These are phyloP conservation scores for Lithophane leautieri DNA, from an alignment of 2,888 invertebrate species.

Conservation along the genomic window DNA sequence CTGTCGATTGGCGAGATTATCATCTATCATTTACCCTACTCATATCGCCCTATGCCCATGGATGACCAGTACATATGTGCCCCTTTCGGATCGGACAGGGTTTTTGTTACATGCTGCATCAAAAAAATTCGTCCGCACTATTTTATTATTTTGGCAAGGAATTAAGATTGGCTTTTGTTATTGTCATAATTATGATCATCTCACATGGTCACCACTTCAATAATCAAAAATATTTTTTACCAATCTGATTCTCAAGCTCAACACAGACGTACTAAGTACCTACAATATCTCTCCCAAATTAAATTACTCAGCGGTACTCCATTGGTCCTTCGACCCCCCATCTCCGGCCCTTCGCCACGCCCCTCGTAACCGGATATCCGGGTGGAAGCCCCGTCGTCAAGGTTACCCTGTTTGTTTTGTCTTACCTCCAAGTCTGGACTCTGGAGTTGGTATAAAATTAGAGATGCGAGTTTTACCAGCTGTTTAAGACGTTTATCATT, in stretches of 20 bases:
- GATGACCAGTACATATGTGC: too few species aligned
- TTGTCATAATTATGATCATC: too few species aligned
- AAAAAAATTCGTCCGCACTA: too few species aligned
- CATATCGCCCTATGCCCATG: too few species aligned
- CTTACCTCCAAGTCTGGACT: slow-evolving; percentile 22
- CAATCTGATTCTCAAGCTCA: neutral
- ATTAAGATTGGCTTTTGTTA: too few species aligned
- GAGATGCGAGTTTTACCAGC: neutral
- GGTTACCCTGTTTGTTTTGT: slow-evolving; percentile 62
- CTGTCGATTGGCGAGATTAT: too few species aligned
- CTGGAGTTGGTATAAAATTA: neutral
- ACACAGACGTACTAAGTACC: neutral
- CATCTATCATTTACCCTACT: too few species aligned
- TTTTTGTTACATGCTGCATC: too few species aligned
- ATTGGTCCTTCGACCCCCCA: slow-evolving; percentile 55
- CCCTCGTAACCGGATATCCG: slow-evolving; percentile 74
- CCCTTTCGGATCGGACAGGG: too few species aligned
- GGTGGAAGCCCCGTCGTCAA: slow-evolving; percentile 67
- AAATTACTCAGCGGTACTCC: slow-evolving; percentile 25
- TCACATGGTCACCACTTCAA: neutral
- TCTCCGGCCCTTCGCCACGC: slow-evolving; percentile 54
- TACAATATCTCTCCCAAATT: slow-evolving; percentile 39
- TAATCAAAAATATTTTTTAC: neutral
- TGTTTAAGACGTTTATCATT: neutral
- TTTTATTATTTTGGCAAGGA: too few species aligned